These are phyloP conservation scores for Aphidoletes aphidimyza DNA, from an alignment of 2,888 invertebrate species.

Conservation along the genomic window DNA sequence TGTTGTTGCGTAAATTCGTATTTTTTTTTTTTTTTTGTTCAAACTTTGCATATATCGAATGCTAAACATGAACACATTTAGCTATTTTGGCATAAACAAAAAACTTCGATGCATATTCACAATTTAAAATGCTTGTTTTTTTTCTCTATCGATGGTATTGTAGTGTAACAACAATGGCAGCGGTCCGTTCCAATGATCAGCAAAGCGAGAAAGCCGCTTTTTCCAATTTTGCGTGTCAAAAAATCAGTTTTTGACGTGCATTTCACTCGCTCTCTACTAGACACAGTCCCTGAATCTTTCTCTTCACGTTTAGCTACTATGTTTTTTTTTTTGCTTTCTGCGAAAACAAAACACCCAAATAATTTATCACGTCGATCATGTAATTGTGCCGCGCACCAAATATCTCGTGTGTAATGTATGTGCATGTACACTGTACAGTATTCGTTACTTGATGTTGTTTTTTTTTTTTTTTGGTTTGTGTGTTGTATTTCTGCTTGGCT, in stretches of 20 bases:
- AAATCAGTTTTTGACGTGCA: not conserved
- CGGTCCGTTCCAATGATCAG: not conserved
- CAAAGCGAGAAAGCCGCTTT: conserved; percentile 12
- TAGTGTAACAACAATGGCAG: not conserved
- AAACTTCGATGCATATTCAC: not conserved
- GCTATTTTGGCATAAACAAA: not conserved
- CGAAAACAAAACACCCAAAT: not conserved
- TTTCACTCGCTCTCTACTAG: no score
- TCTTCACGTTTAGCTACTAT: no score
- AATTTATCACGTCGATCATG: conserved; percentile 40
- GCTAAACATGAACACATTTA: not conserved
- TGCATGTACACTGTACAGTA: not conserved
- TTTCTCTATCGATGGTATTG: not conserved
- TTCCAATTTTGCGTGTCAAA: conserved; percentile 34
- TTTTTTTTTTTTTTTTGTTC: no score
- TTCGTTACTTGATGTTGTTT: no score
- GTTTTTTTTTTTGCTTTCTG: not conserved
- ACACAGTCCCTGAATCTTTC: no score
- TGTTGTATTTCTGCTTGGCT: conserved; percentile 1
- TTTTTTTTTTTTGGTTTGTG: no score
- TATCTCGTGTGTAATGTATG: not conserved
- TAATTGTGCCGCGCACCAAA: conserved; percentile 14
- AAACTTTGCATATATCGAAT: not conserved
- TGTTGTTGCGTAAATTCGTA: not conserved
- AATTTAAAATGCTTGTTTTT: not conserved